phyloP scores from a whole-genome alignment of 23 tunicate genomes.

The Ascidia mentula region DNA sequence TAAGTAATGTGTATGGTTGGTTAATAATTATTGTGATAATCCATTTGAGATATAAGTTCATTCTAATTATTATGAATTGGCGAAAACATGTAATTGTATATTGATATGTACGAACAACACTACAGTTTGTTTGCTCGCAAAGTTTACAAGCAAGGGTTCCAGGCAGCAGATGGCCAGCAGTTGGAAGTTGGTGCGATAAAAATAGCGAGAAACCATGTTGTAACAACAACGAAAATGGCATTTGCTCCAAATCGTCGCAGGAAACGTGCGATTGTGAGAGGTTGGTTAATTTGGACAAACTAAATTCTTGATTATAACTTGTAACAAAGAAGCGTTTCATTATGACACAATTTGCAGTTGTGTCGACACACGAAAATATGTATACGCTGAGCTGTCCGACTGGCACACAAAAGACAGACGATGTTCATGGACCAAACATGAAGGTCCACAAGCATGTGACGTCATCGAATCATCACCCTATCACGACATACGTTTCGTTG shows the following conservation, averaged over 20 bases:
- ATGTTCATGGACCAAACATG: slow-evolving; percentile 13
- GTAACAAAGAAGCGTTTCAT: background rate
- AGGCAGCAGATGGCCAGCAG: slow-evolving; percentile 24
- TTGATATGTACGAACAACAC: no score
- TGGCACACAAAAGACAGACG: slow-evolving; percentile 12
- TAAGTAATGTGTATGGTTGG: background rate
- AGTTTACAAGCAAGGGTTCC: background rate
- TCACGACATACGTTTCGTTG: slow-evolving; percentile 37
- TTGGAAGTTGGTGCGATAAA: slow-evolving; percentile 45
- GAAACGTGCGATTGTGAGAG: slow-evolving; percentile 16
- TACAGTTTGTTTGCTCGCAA: background rate
- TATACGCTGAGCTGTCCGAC: slow-evolving; percentile 17
- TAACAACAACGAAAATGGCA: slow-evolving; percentile 9
- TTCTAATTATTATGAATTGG: background rate
- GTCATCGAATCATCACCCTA: background rate
- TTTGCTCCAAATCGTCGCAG: slow-evolving; percentile 5
- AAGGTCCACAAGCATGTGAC: slow-evolving; percentile 18
- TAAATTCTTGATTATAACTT: no score
- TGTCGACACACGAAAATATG: slow-evolving; percentile 30
- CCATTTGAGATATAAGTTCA: no score
- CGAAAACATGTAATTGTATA: no score
- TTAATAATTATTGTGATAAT: background rate
- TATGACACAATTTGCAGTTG: slow-evolving; percentile 9
- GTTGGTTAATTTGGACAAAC: no score
- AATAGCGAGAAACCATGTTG: slow-evolving; percentile 38